A percentile compares a stretch with the other conserved stretches of the same genome.
phyloP scores from a whole-genome alignment of 2,113 vertebrate species.

The Coreoperca whiteheadi region DNA sequence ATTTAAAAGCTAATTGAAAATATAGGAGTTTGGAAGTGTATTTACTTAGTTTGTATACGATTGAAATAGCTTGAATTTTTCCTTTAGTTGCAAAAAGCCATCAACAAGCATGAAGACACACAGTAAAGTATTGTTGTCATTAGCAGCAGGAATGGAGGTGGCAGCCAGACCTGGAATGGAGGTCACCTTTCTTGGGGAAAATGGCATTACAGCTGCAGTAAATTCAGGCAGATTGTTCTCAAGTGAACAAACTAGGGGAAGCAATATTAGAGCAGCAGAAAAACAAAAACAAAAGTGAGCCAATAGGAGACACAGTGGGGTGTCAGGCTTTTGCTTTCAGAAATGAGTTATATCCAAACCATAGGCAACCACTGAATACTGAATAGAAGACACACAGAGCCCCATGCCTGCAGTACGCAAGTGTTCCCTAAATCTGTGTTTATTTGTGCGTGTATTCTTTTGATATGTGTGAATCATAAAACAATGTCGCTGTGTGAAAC shows the following conservation, averaged over 20 bases:
- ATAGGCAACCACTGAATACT: constrained; percentile 61
- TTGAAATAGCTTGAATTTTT: constrained; percentile 6
- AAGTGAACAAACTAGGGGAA: constrained; percentile 59
- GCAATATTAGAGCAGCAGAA: constrained; percentile 60
- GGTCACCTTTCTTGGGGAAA: constrained; percentile 78
- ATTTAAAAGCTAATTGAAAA: background rate
- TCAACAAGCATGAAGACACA: background rate
- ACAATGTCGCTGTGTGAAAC: constrained; percentile 70
- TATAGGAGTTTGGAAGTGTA: background rate
- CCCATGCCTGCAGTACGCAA: constrained; percentile 41
- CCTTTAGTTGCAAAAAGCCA: background rate
- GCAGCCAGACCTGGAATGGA: constrained; percentile 57
- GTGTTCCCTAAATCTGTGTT: constrained; percentile 58
- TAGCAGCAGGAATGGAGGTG: constrained; percentile 27
- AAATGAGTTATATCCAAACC: constrained; percentile 75
- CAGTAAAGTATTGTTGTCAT: constrained; percentile 25
- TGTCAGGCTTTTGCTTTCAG: constrained; percentile 58
- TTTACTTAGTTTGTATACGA: background rate
- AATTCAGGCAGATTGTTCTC: constrained; percentile 74
- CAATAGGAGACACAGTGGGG: constrained; percentile 69
- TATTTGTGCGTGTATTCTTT: constrained; percentile 43
- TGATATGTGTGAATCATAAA: constrained; percentile 54
- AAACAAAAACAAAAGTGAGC: constrained; percentile 76
- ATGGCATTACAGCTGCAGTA: constrained; percentile 66
- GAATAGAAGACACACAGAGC: constrained; percentile 48